phyloP scores from a whole-genome alignment of 1,140 invertebrate genomes.

The Bradynema listronoti region DNA sequence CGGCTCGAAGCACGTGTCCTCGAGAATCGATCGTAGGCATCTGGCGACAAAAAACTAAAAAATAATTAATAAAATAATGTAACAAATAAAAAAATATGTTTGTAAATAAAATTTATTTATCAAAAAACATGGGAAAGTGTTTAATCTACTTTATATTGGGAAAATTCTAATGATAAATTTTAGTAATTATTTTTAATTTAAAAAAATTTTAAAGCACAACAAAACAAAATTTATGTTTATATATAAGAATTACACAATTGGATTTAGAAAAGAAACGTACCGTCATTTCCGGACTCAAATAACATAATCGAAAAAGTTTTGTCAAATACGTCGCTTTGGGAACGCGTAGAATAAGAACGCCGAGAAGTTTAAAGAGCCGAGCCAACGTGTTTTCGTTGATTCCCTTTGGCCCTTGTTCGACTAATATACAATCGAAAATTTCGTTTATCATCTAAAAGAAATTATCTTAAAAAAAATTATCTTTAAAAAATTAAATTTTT shows the following conservation, averaged over 20 bases:
- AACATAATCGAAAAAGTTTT: slow-evolving; percentile 6
- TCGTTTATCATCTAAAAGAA: too few species aligned
- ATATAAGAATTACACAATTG: slow-evolving; percentile 1
- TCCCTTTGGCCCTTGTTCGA: too few species aligned
- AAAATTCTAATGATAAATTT: slow-evolving; percentile 21
- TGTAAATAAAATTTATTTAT: slow-evolving; percentile 7
- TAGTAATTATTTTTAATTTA: slow-evolving; percentile 4
- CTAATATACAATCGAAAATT: too few species aligned
- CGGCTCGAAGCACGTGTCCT: slow-evolving; percentile 17
- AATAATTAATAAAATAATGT: slow-evolving; percentile 6
- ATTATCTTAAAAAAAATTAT: too few species aligned
- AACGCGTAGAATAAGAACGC: slow-evolving; percentile 7
- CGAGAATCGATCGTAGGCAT: slow-evolving; percentile 11
- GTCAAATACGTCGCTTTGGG: slow-evolving; percentile 1
- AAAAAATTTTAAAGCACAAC: too few species aligned
- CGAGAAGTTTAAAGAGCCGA: too few species aligned
- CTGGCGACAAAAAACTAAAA: slow-evolving; percentile 13
- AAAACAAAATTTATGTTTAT: background rate
- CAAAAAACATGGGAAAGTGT: background rate
- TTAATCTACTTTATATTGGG: background rate
- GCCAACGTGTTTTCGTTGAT: too few species aligned
- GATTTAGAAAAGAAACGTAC: slow-evolving; percentile 12
- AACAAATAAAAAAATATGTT: background rate
- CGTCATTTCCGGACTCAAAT: slow-evolving; percentile 6
- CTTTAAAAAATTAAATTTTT: too few species aligned